Base-by-base conservation (phyloP, 2,888 invertebrate genomes). In the Phaedon cochleariae region DNA sequence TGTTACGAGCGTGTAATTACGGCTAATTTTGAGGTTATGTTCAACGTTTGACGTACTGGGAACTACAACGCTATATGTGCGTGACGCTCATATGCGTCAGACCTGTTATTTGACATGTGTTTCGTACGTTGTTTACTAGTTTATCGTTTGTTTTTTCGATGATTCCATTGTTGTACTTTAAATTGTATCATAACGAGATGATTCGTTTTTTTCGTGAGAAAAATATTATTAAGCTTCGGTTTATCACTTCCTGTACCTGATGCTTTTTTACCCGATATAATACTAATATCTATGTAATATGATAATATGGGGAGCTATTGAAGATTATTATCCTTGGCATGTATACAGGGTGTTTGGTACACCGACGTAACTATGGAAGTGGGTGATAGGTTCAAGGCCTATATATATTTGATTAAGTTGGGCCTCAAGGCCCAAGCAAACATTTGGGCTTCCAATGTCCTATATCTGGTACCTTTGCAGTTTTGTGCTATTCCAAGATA, bases 41-140 rank as follows among this genome's bases (percentile, higher is more conserved):
- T 45, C 53, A 62, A 22, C 61, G 64, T 65, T 62, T 53, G 55
- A 62, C 52, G 52, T 62, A 60, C 68, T 70, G 70, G 63, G 70
- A 67, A 69, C 62, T 61, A 55, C 62, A 55, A 53, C 51, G 46
- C 62, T 57, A 55, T 65, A 59, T 65, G 67, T 69, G 71, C 71
- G 71, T 69, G 69, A 71, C 68, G 59, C 63, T 54, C n/a, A 41
- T 41, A 52, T 60, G 41, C 46, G 62, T 59, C 59, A 62, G 60
- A 54, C 55, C 64, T 69, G 55, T 69, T 66, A 68, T 70, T 68
- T 71, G 69, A 69, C 69, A 69, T 71, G 69, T 71, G 69, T 71
- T 67, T 64, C 62, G 45, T 67, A 62, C 62, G 64, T 63, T 64
- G 64, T 62, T 65, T 62, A 57, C 64, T 64, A 37, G 58, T 62